Evolutionary conservation across 2,888 invertebrate species (phyloP), one percentile per base, ranked within the genome.

Genomic region (Copidosoma aretas): DNA sequence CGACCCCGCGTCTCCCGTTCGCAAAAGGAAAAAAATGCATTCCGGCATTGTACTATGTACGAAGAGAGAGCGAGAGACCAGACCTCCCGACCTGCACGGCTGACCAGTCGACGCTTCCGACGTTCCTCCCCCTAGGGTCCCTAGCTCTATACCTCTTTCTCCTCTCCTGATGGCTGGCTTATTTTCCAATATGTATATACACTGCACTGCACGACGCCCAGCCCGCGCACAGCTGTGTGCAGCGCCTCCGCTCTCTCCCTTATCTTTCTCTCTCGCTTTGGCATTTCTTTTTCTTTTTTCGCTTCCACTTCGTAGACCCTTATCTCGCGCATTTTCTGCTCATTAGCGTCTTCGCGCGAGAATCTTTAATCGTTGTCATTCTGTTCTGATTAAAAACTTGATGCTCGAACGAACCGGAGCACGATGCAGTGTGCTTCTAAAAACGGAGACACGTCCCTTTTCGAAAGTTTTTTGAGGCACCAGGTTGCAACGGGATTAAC

Each of bases 191-290:
- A 17, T 12, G 12, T 12, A 15, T 46, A 15, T 46, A 10, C 41
- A 41, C 41, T 14, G 10, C 41, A 10, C 41, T 41, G 8, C 14
- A 8, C n/a, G 32, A 32, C 32, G 32, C 43, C 3, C 43, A 46
- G 43, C 43, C 2, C 43, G 14, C 43, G 43, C 43, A 17, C 43
- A 46, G 43, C 43, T 46, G 15, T 17, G 14, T 46, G 14, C 17
- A 12, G 4, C 17, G 3, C 12, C 43, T 46, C 43, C 15, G 8
- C 12, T 46, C 4, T 46, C 43, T 8, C 12, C 4, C 12, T 3
- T 17, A 4, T 46, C 22, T n/a, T 43, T 14, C 58, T 41, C 58
- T 58, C 24, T 41, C 58, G n/a, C 24, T 58, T 43, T 58, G n/a
- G n/a, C n/a, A n/a, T n/a, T 43, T 43, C 32, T 19, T 19, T 51